These are phyloP conservation scores for Crocuta crocuta DNA, from an alignment of 2,113 vertebrate genomes.

Conservation along the genomic window DNA sequence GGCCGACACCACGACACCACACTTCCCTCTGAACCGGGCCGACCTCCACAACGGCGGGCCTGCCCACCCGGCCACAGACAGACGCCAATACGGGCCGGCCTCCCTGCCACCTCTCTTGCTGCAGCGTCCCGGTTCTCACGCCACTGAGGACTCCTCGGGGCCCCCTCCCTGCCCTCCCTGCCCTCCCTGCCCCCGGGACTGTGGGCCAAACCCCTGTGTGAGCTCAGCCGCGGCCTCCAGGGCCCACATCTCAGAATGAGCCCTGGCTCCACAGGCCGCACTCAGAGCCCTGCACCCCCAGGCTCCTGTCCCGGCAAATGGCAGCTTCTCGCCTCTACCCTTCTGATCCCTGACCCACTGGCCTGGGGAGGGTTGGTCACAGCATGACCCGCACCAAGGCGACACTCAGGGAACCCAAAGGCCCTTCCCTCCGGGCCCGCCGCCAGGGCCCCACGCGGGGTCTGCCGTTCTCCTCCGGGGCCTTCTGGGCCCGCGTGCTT, in stretches of 20 bases:
- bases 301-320: not conserved
- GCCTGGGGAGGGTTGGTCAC: too few relatives aligned
- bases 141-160: not conserved
- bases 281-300: not conserved
- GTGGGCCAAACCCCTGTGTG: accelerated
- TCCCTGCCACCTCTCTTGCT: not conserved
- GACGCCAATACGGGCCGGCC: accelerated
- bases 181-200: not conserved
- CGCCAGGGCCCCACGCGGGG: accelerated
- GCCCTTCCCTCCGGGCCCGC: not conserved
- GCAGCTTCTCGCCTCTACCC: not conserved
- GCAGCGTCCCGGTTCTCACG: too few relatives aligned
- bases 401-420: not conserved
- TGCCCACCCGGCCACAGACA: not conserved
- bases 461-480: not conserved
- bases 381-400: accelerated
- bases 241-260: not conserved
- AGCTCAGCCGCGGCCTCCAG: not conserved
- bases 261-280: not conserved
- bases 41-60: not conserved
- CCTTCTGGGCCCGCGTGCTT: accelerated
- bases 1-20: not conserved
- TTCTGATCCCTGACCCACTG: not conserved
- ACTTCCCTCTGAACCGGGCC: not conserved
- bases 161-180: not conserved